Evolutionary conservation across 2,888 invertebrate species (phyloP).

Genomic region (Sericinus montela): DNA sequence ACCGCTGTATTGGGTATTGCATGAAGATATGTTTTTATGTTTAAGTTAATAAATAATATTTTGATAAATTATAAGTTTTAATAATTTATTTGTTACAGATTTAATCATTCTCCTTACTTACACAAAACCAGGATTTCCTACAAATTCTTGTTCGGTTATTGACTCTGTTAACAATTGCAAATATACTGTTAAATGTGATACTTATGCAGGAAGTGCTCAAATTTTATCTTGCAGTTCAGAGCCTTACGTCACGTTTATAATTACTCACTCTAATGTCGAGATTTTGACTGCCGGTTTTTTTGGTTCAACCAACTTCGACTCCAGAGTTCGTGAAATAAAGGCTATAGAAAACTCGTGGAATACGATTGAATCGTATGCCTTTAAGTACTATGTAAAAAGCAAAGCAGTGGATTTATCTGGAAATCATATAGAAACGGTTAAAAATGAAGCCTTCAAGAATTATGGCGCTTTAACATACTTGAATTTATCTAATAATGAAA

Average conservation of each 20-base stretch:
- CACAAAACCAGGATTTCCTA: constrained; percentile 18
- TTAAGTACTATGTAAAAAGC: constrained; percentile 48
- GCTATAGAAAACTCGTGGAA: constrained; percentile 43
- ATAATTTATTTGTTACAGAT: constrained; percentile 27
- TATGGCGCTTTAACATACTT: constrained; percentile 34
- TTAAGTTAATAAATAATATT: too few relatives aligned
- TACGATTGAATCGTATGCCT: constrained; percentile 35
- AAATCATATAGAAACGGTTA: constrained; percentile 41
- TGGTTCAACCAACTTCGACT: constrained; percentile 59
- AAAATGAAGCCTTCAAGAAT: constrained; percentile 42
- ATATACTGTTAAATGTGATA: constrained; percentile 44
- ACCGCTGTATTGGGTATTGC: too few relatives aligned
- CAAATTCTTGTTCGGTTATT: constrained; percentile 31
- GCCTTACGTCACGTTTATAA: constrained; percentile 43
- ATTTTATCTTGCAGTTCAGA: constrained; percentile 38
- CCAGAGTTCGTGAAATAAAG: constrained; percentile 45
- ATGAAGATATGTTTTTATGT: too few relatives aligned
- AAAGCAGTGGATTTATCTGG: constrained; percentile 39
- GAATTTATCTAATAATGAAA: constrained; percentile 50
- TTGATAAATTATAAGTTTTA: too few relatives aligned
- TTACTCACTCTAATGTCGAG: constrained; percentile 32
- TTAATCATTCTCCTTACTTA: constrained; percentile 24
- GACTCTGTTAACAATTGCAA: constrained; percentile 32
- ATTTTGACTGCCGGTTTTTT: constrained; percentile 46
- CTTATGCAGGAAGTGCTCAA: constrained; percentile 33